These are phyloP conservation scores for Parnassius mnemosyne DNA, from an alignment of 2,888 invertebrate species.

Conservation along the genomic window DNA sequence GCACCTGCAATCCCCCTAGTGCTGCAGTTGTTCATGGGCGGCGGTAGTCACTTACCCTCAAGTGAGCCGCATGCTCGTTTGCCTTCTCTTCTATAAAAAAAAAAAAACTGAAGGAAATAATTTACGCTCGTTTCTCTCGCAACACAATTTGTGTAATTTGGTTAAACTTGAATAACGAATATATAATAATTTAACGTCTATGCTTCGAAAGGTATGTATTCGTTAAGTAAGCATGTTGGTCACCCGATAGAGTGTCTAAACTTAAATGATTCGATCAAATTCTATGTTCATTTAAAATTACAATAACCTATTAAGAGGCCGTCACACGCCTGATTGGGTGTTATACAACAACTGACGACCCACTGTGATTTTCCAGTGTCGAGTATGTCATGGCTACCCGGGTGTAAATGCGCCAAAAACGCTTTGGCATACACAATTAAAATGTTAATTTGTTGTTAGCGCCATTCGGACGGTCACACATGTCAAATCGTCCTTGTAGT, in stretches of 20 bases:
- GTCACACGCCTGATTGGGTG: slow-evolving; percentile 67
- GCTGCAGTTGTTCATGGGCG: no score
- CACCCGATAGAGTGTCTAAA: slow-evolving; percentile 41
- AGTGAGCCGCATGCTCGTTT: no score
- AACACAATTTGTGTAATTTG: no score
- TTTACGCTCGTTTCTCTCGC: no score
- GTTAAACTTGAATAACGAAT: no score
- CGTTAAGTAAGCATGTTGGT: neutral
- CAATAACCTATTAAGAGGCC: slow-evolving; percentile 68
- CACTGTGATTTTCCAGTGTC: slow-evolving; percentile 53
- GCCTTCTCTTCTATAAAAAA: no score
- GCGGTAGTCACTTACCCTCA: no score
- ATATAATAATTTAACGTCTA: no score
- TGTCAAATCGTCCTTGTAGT: slow-evolving; percentile 2
- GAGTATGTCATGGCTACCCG: slow-evolving; percentile 28
- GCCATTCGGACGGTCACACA: slow-evolving; percentile 31
- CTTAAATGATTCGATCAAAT: slow-evolving; percentile 39
- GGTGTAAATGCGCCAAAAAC: slow-evolving; percentile 33
- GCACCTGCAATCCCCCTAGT: no score
- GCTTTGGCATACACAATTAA: slow-evolving; percentile 39
- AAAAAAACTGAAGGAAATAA: no score
- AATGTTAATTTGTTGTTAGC: slow-evolving; percentile 39
- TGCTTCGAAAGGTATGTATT: no score
- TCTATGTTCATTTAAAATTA: slow-evolving; percentile 54
- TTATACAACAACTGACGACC: slow-evolving; percentile 36